A percentile compares a stretch with the other conserved stretches of the same genome.
These are phyloP conservation scores for Tipula confusa DNA, from an alignment of 2,888 invertebrate species.

Conservation along the genomic window DNA sequence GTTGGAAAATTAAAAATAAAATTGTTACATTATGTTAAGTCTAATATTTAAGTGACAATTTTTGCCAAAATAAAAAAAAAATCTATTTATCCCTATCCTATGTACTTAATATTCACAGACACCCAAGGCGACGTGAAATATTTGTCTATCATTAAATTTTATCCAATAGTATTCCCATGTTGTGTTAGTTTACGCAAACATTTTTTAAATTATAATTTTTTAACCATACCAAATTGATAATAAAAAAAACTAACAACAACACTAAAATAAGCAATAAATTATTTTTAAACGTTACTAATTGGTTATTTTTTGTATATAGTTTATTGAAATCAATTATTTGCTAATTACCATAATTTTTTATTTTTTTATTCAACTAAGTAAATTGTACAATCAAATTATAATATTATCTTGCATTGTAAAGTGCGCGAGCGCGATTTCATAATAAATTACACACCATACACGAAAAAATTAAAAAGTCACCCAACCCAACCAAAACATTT, in stretches of 20 bases:
- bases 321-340: not conserved
- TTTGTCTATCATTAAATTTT: too few relatives aligned
- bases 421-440: not conserved
- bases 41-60: too few relatives aligned
- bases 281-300: not conserved
- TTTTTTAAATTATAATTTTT: too few relatives aligned
- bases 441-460: not conserved
- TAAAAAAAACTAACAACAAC: not conserved
- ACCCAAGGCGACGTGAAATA: not conserved
- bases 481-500: not conserved
- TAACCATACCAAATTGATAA: not conserved
- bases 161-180: not conserved
- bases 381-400: not conserved
- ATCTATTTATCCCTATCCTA: too few relatives aligned
- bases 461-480: not conserved
- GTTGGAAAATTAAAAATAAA: too few relatives aligned
- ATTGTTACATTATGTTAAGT: too few relatives aligned
- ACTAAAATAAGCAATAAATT: not conserved
- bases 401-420: not conserved
- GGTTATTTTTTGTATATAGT: not conserved
- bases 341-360: constrained; percentile 16
- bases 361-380: not conserved
- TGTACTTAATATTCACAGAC: too few relatives aligned
- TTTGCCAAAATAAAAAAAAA: too few relatives aligned
- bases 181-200: not conserved